Conservation (phyloP, 2,113 vertebrate genomes). For the Euleptes europaea region DNA sequence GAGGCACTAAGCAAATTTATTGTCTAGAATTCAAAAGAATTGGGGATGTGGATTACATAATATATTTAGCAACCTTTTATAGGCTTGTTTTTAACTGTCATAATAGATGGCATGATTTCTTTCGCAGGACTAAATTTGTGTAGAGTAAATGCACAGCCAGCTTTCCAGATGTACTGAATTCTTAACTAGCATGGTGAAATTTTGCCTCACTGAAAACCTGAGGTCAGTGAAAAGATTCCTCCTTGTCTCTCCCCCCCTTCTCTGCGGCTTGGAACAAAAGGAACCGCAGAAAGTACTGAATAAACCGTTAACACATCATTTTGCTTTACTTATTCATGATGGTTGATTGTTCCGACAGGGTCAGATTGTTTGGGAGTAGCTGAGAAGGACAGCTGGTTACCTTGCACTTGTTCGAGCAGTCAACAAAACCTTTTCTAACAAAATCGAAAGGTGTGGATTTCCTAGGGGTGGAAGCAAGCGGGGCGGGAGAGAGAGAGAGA, state of each 20-base stretch:
- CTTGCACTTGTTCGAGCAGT: too few relatives aligned
- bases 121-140: neutral
- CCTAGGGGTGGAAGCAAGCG: neutral
- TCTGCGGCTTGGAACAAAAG: neutral
- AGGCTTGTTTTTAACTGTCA: too few relatives aligned
- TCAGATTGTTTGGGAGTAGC: neutral
- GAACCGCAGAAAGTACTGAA: neutral
- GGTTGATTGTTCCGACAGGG: neutral
- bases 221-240: neutral
- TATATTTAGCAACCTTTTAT: neutral
- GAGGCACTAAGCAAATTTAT: neutral
- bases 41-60: neutral
- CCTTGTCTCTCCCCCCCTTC: neutral
- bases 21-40: neutral
- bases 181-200: neutral
- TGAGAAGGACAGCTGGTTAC: neutral
- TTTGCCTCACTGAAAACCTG: neutral
- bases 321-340: neutral
- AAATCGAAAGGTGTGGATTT: too few relatives aligned
- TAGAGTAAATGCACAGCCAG: too few relatives aligned
- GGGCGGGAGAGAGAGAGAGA: too few relatives aligned
- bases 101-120: neutral
- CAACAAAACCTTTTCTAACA: too few relatives aligned
- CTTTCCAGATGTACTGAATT: neutral
- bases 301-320: neutral